Evolutionary conservation across 2,797 vertebrate genomes (phyloP), one percentile per base, ranked within the genome.

Genomic region (Lerista edwardsae): DNA sequence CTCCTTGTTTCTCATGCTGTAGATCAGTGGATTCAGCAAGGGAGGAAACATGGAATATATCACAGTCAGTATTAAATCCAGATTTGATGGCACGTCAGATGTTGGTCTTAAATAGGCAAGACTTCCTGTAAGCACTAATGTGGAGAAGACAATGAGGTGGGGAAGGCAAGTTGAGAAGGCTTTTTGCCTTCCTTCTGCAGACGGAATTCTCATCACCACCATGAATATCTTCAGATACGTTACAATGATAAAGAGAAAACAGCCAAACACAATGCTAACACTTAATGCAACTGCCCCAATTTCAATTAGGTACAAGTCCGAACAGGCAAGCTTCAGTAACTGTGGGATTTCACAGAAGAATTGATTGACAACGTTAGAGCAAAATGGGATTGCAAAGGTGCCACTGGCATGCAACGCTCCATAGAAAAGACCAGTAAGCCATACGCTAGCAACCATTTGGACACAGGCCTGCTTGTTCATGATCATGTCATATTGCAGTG

Each of bases 361-460:
- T 17, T 83, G 81, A 39, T 36, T 55, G 19, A 75, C 34, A 29
- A 57, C 11, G 36, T 83, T 83, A 5, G 81, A 76, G 68, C 89
- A 90, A 51, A 88, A 86, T 4, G 81, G 27, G 34, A 67, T 34
- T 41, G 51, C 77, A 74, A 79, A 84, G 21, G 87, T 83, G 19
- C 76, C 67, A 71, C 74, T 65, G 3, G 85, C 78, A 19, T 87
- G 84, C 29, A 84, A 5, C 5, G 74, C 21, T 9, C 65, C 78
- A 51, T 83, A n/a, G 11, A 55, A 17, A 9, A 86, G 17, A 6
- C 81, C 68, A 31, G 5, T 11, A 7, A 74, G 6, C 89, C 89
- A 88, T 3, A 34, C 31, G 6, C 25, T 11, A 17, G 55, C 39
- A 29, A 55, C 41, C 80, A 86, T 80, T 41, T 27, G n/a, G 17